Evolutionary conservation across 2,113 vertebrate species (phyloP).

Genomic region (Dipodomys ordii): DNA sequence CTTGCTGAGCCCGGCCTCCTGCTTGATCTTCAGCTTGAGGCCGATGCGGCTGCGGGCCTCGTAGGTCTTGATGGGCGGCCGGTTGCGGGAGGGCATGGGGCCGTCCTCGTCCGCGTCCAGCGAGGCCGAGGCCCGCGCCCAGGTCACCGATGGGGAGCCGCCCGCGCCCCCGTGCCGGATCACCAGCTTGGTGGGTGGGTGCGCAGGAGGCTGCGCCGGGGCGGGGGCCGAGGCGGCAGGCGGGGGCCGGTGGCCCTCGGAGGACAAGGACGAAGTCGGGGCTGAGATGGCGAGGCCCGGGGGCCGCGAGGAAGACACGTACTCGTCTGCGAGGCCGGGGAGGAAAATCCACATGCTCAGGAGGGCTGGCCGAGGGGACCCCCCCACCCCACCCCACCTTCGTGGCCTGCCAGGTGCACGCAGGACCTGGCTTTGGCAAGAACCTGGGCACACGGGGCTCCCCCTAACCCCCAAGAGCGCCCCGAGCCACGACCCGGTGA

Average conservation of each 20-base stretch:
- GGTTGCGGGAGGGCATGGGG: slow-evolving; percentile 91
- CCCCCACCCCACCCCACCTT: not conserved
- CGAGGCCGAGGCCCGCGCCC: slow-evolving; percentile 90
- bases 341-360: not conserved
- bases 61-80: slow-evolving; percentile 95
- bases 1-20: slow-evolving; percentile 95
- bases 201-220: slow-evolving; percentile 63
- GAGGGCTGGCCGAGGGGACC: not conserved
- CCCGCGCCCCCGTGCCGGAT: slow-evolving; percentile 94
- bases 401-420: too few species aligned
- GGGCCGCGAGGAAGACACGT: slow-evolving; percentile 90
- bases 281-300: slow-evolving; percentile 77
- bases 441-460: not conserved
- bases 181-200: slow-evolving; percentile 93
- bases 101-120: slow-evolving; percentile 90
- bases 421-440: too few species aligned
- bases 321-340: slow-evolving; percentile 89
- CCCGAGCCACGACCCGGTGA: not conserved
- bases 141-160: slow-evolving; percentile 92
- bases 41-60: slow-evolving; percentile 95
- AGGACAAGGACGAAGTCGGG: not conserved
- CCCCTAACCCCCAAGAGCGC: too few species aligned
- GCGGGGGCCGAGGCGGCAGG: slow-evolving; percentile 42
- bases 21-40: slow-evolving; percentile 97
- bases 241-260: slow-evolving; percentile 53